Evolutionary conservation across 2,113 vertebrate genomes (phyloP), one percentile per base, ranked within the genome.

Genomic region (Rhinopithecus roxellana): DNA sequence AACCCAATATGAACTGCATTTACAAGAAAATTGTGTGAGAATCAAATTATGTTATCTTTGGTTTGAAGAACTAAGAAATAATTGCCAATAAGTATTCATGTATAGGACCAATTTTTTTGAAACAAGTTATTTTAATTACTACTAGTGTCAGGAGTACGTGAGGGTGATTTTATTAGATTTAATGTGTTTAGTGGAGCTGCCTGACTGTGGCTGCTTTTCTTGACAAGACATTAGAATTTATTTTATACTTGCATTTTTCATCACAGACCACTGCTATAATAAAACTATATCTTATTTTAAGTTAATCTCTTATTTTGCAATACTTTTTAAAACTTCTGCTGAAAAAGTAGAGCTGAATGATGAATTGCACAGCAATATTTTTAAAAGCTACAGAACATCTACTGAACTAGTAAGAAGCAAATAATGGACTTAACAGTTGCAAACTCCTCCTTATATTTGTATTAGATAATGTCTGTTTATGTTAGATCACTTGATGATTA

Each of bases 41-140:
- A 99, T 99, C 98, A 99, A 99, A 99, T 99, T 98, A 99, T n/a
- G 97, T 98, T 99, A 98, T 98, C 98, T 99, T 98, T 98, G 98
- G 97, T 99, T 98, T 99, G 98, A 99, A 99, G 98, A 99, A 99
- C 98, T 98, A 98, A 98, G 98, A 98, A 99, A 98, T 99, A 99
- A 99, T 99, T 99, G 98, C 98, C 98, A 98, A 99, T 99, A 99
- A 98, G 99, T 98, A 99, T 99, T 99, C 98, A 98, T 98, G 98
- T 99, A 99, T 98, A 98, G 98, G 98, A 96, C 96, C 98, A 97
- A 97, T 98, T 98, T 99, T 97, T 99, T 98, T 98, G 97, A 99
- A 98, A 98, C 98, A 99, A 99, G 98, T 98, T 98, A 99, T 98
- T 99, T 99, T 99, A 99, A 99, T 99, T 99, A 99, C 98, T 98